Base-by-base conservation (phyloP, 2,888 invertebrate genomes). In the Sepiola atlantica region DNA sequence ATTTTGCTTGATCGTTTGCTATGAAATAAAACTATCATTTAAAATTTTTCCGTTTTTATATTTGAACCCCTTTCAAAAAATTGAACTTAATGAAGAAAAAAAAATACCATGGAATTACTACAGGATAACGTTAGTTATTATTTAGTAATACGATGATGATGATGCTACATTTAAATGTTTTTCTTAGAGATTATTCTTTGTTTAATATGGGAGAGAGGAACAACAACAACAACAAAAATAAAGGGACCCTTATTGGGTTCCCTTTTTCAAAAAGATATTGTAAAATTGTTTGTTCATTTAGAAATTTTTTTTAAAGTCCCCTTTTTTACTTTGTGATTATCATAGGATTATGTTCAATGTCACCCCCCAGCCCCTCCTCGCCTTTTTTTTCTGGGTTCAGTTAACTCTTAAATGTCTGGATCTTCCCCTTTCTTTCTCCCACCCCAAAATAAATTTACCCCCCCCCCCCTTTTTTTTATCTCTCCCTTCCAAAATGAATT, bases 251-350 rank as follows among this genome's bases (percentile, higher is more conserved):
- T 28, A 3, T 61, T 28, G n/a, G 77, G 77, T 77, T 77, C 77
- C 77, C n/a, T 8, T n/a, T n/a, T 4, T 12, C 57, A 57, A 24
- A 24, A 57, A 61, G 24, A 14, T 77, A n/a, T 77, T 18, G n/a
- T 77, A 18, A 28, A 77, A 77, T 77, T 77, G 77, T n/a, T n/a
- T 12, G 77, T 77, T 77, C 77, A 77, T 10, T 77, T 77, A n/a
- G 77, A 77, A 77, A 28, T 77, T 4, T 10, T 61, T 61, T 61
- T 61, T 28, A 12, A 77, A 77, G 77, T 77, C n/a, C 77, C 77
- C n/a, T n/a, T 77, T 77, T 77, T 77, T n/a, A 77, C n/a, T 77
- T n/a, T 77, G n/a, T 77, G 77, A 77, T n/a, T 77, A 77, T 77
- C 77, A 28, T 77, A 77, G 28, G 77, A 77, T 77, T 77, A 77